A percentile compares a stretch with the other conserved stretches of the same genome.
These are phyloP conservation scores for Machaerirhynchus nigripectus DNA, from an alignment of 2,113 vertebrate genomes.

Conservation along the genomic window DNA sequence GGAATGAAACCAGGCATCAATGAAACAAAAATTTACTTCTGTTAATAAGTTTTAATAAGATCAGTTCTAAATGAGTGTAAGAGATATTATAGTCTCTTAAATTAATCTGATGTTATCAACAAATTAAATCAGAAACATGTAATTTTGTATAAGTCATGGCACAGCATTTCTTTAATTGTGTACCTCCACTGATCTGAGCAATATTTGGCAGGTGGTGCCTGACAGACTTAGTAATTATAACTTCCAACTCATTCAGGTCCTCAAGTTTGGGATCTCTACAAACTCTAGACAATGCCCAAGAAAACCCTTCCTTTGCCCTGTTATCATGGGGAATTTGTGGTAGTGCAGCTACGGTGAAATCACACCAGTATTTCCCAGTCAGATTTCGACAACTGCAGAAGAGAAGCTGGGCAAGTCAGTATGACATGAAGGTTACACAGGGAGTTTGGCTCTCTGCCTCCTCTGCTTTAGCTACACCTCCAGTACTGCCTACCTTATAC, in stretches of 20 bases:
- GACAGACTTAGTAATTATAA: background rate
- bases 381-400: background rate
- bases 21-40: background rate
- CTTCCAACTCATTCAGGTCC: background rate
- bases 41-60: background rate
- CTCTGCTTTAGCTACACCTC: background rate
- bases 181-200: background rate
- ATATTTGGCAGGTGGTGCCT: background rate
- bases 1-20: background rate
- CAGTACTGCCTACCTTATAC: background rate
- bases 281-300: background rate
- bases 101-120: background rate
- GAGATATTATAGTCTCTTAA: background rate
- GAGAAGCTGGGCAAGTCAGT: background rate
- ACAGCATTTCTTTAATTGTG: background rate
- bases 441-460: background rate
- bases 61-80: background rate
- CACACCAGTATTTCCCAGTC: background rate
- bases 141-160: background rate
- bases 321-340: background rate
- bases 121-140: background rate
- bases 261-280: background rate
- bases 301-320: background rate
- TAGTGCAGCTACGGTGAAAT: background rate
- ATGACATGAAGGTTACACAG: background rate